Base-by-base conservation (phyloP, 2,888 invertebrate genomes). In the Lasiommata megera region DNA sequence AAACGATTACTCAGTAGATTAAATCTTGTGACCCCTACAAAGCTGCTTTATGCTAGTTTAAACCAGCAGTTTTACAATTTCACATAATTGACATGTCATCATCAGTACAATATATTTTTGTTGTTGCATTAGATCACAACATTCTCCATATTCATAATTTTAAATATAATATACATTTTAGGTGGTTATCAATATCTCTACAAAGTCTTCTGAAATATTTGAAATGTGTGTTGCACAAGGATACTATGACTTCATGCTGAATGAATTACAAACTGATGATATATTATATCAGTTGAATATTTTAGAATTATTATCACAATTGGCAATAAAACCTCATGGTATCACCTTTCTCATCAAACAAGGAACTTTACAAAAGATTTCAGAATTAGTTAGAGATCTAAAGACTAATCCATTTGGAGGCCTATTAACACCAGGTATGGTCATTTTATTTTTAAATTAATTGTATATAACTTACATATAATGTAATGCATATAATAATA, bases 271-370 rank as follows among this genome's bases (percentile, higher is more conserved):
- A 48, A 92, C 92, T 43, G 91, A 94, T 61, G 98, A 98, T 84
- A 83, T 96, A 38, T 83, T 98, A 47, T 85, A 96, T 40, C 95
- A 96, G 78, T 86, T 97, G 59, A 97, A 97, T 76, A 92, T 96
- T 52, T 80, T 98, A 51, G 96, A 97, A 80, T 82, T 96, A 40
- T 76, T 98, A 36, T 94, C 95, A 0, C 92, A 93, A 46, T 82
- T 98, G 43, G 95, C 95, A 0, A 76, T 93, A 16, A 92, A 92
- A 52, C 92, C 94, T 52, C 94, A 96, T 73, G 97, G 97, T 0
- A 92, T 96, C 6, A 83, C 90, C 40, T 96, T 93, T 75, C 87
- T 98, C 62, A 94, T 96, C 57, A 85, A 93, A 41, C 92, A 93
- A 61, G 94, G 94, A 8, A 92, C 94, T 1, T 86, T 97, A 29